Evolutionary conservation across 2,888 invertebrate genomes (phyloP).

Genomic region (Abrostola tripartita): DNA sequence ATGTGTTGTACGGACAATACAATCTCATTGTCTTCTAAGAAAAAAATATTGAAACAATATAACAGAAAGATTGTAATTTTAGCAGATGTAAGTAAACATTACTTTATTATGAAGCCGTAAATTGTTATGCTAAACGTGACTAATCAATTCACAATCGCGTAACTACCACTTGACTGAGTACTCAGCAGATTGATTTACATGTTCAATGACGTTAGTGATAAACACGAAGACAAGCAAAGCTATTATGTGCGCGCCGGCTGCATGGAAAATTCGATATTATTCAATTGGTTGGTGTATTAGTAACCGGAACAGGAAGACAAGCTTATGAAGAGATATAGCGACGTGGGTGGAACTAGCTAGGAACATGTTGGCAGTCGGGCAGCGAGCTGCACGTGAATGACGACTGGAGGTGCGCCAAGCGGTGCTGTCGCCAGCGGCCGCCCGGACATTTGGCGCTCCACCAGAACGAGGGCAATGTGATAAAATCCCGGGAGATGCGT

Average conservation of each 20-base stretch:
- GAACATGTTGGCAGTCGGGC: conserved; percentile 55
- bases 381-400: conserved; percentile 71
- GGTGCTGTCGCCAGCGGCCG: conserved; percentile 60
- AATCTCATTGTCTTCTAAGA: conserved; percentile 35
- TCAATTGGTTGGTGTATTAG: conserved; percentile 31
- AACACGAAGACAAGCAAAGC: conserved; percentile 10
- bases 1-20: conserved; percentile 56
- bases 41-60: conserved; percentile 13
- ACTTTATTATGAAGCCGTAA: conserved; percentile 26
- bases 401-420: conserved; percentile 66
- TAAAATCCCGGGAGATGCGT: conserved; percentile 61
- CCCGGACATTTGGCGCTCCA: conserved; percentile 71
- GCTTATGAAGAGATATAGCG: conserved; percentile 58
- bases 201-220: conserved; percentile 16
- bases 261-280: conserved; percentile 24
- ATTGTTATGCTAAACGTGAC: conserved; percentile 38
- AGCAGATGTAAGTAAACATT: conserved; percentile 30
- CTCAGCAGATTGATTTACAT: conserved; percentile 30
- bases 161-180: conserved; percentile 37
- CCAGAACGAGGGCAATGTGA: conserved; percentile 74
- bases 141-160: conserved; percentile 43
- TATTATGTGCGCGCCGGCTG: conserved; percentile 1
- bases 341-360: conserved; percentile 65
- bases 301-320: conserved; percentile 79
- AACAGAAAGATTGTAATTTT: conserved; percentile 20